A percentile compares a stretch with the other conserved stretches of the same genome.
Conservation (phyloP, 2,888 invertebrate genomes). For the Erebia aethiops region DNA sequence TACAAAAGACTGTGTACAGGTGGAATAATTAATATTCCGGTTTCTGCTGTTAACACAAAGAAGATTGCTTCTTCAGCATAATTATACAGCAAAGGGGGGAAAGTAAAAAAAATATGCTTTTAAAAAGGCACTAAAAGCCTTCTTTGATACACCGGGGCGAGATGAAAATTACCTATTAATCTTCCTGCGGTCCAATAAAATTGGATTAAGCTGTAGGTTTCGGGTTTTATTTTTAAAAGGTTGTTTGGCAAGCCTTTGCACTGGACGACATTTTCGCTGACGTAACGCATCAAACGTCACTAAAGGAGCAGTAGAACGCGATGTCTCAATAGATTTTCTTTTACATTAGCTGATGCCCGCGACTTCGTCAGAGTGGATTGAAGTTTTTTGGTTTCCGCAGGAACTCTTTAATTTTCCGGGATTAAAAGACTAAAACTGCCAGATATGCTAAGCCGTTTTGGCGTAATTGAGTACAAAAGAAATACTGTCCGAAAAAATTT, state of each 20-base stretch:
- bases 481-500: not conserved
- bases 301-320: too few relatives aligned
- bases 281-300: too few relatives aligned
- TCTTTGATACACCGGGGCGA: constrained; percentile 33
- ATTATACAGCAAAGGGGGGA: constrained; percentile 31
- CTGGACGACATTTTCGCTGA: not conserved
- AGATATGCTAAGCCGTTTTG: too few relatives aligned
- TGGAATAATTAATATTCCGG: constrained; percentile 37
- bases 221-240: constrained; percentile 5
- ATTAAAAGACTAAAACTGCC: too few relatives aligned
- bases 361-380: too few relatives aligned
- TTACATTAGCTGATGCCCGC: too few relatives aligned
- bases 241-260: not conserved
- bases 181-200: constrained; percentile 32
- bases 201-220: constrained; percentile 17
- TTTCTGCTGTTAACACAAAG: constrained; percentile 33
- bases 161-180: constrained; percentile 34
- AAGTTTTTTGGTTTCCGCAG: too few relatives aligned
- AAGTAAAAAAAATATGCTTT: constrained; percentile 29
- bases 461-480: not conserved
- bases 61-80: constrained; percentile 39
- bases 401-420: too few relatives aligned
- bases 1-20: constrained; percentile 20
- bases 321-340: too few relatives aligned
- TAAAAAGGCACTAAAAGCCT: constrained; percentile 35